Base-by-base conservation (phyloP, 1,140 invertebrate species). In the Drosophila pectinifera region DNA sequence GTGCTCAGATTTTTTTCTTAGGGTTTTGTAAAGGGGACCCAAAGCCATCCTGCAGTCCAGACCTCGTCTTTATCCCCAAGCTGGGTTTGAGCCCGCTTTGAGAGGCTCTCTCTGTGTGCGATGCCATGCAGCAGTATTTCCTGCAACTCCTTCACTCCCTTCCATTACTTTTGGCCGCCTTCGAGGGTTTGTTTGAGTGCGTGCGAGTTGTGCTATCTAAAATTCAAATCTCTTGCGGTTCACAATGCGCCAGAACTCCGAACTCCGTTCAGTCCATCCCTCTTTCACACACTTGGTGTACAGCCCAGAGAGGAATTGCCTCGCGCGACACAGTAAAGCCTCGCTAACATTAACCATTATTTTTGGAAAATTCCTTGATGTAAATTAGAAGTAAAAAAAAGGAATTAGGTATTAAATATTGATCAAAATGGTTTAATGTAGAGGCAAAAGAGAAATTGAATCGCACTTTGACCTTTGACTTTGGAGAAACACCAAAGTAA, bases 201-300 rank as follows among this genome's bases (percentile, higher is more conserved):
- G 59, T 49, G 56, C 63, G 73, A 78, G 54, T 80, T 62, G 24
- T 43, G 57, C 43, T 85, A 85, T 85, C 82, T 85, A 67, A 86
- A 85, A 85, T 85, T 85, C 82, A 85, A 85, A 85, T 85, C 82
- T 85, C 78, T 75, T 85, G 82, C 59, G 80, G 80, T 67, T 85
- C 73, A 73, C 77, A 84, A 55, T 57, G 73, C 80, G 69, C 61
- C 73, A 75, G 59, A 69, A 69, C 64, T 56, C 49, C 7, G 34
- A 39, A 55, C 67, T 57, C 18, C 34, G 8, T 46, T 48, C 36
- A 26, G 36, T 28, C 49, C 26, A 24, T 54, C 38, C 3, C 22
- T 18, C n/a, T 67, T 34, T 38, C 22, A 16, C 14, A 18, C 22
- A 34, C 10, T 13, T 31, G 8, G 48, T 11, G 41, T 10, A 22